These are phyloP conservation scores for Acleris cristana DNA, from an alignment of 2,888 invertebrate species.

Conservation along the genomic window DNA sequence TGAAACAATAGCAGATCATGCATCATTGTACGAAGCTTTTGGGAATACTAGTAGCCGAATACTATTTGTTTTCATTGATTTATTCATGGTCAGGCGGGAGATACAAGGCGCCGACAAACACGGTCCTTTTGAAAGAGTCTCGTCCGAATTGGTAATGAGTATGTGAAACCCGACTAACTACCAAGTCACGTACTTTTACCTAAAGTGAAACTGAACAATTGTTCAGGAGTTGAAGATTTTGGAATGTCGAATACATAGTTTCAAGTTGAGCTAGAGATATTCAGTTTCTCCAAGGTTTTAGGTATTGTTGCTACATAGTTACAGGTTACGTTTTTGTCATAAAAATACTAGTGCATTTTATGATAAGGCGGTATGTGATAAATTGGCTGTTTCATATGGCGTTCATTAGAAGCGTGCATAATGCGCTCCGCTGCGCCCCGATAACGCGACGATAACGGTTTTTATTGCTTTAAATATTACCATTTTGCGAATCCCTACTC, in stretches of 20 bases:
- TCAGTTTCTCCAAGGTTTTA: slow-evolving; percentile 54
- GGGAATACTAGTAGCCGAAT: slow-evolving; percentile 80
- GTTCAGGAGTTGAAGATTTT: slow-evolving; percentile 57
- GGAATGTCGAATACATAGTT: slow-evolving; percentile 39
- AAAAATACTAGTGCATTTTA: slow-evolving; percentile 75
- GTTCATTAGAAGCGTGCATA: slow-evolving; percentile 82
- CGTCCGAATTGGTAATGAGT: slow-evolving; percentile 78
- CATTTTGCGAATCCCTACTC: slow-evolving; percentile 70
- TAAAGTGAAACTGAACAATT: slow-evolving; percentile 69
- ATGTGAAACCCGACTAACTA: slow-evolving; percentile 69
- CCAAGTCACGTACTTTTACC: slow-evolving; percentile 65
- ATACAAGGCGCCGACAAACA: slow-evolving; percentile 78
- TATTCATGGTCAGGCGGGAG: slow-evolving; percentile 78
- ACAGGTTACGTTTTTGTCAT: slow-evolving; percentile 45
- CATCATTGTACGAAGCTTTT: slow-evolving; percentile 73
- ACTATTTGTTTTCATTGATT: slow-evolving; percentile 84
- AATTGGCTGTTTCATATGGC: slow-evolving; percentile 83
- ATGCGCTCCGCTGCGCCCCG: slow-evolving; percentile 80
- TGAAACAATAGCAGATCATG: slow-evolving; percentile 76
- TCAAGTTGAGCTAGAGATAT: neutral
- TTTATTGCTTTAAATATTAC: slow-evolving; percentile 80
- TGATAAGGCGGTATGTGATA: slow-evolving; percentile 81
- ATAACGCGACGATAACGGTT: slow-evolving; percentile 77
- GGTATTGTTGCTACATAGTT: slow-evolving; percentile 28
- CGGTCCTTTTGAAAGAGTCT: slow-evolving; percentile 72